These are phyloP conservation scores for Onthophagus taurus DNA, from an alignment of 1,140 invertebrate genomes.

Conservation along the genomic window DNA sequence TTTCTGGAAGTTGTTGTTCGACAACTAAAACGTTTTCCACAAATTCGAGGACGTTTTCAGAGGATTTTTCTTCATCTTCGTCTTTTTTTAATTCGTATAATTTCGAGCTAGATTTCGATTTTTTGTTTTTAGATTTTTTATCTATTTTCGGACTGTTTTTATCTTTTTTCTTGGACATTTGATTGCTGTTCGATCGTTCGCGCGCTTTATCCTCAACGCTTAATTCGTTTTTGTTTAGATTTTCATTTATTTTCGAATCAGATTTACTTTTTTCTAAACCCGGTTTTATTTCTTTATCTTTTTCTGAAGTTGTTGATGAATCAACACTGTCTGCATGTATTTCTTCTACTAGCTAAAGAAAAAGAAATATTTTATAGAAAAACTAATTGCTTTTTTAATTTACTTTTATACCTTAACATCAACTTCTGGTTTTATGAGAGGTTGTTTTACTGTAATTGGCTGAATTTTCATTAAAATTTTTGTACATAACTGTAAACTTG, in stretches of 20 bases:
- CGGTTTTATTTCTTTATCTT: constrained; percentile 12
- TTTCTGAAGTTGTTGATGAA: background rate
- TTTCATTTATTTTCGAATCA: constrained; percentile 53
- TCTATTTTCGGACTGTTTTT: constrained; percentile 43
- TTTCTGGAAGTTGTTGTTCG: background rate
- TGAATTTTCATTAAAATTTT: constrained; percentile 72
- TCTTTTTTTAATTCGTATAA: constrained; percentile 43
- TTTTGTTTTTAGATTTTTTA: constrained; percentile 43
- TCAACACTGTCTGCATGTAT: background rate
- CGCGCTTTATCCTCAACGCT: constrained; percentile 29
- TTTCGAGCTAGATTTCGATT: constrained; percentile 45
- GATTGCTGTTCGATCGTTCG: constrained; percentile 38
- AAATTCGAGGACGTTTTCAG: constrained; percentile 6
- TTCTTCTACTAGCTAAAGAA: too few relatives aligned
- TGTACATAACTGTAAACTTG: constrained; percentile 56
- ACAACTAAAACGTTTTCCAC: background rate
- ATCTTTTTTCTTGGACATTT: constrained; percentile 35
- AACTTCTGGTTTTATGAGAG: constrained; percentile 7
- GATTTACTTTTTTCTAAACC: constrained; percentile 54
- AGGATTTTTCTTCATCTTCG: constrained; percentile 19
- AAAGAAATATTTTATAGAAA: too few relatives aligned
- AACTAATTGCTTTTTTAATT: too few relatives aligned
- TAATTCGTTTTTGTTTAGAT: constrained; percentile 43
- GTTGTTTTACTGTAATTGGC: constrained; percentile 38
- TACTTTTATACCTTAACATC: background rate